Base-by-base conservation (phyloP, 2,888 invertebrate genomes). In the Byasa hedistus region DNA sequence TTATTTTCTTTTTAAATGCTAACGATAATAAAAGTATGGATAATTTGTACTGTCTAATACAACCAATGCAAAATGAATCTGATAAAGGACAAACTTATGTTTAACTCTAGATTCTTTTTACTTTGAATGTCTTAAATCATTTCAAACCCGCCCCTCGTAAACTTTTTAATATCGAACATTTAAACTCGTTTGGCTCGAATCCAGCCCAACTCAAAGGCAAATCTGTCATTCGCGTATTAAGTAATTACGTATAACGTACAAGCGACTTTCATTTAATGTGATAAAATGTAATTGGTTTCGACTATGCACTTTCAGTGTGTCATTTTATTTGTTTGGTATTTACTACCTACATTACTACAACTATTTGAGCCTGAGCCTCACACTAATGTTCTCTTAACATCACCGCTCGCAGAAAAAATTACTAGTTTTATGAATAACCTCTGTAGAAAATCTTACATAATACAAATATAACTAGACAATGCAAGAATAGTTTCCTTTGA, bases 131-230 rank as follows among this genome's bases (percentile, higher is more conserved):
- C n/a, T 48, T 48, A 48, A 48, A 48, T n/a, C n/a, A 48, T 48
- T 48, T 8, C 48, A 48, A 48, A 19, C 48, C 48, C n/a, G 12
- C 48, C n/a, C 48, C 48, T 48, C 48, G 19, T 48, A 48, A 48
- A 48, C 48, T 48, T 48, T 48, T 48, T n/a, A 48, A 48, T n/a
- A n/a, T 48, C 48, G 48, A 54, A 54, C 52, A n/a, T 22, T 54
- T 52, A 57, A 58, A 51, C 32, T 57, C 51, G 52, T 39, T 58
- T 64, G 64, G 58, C 52, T 23, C 57, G 24, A n/a, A 36, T 48
- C 64, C 64, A 57, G 52, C 21, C 36, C 57, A 17, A 64, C 58
- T 64, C 58, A 64, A 58, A 64, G 52, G 64, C 64, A 58, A 64
- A 64, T 58, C 51, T 57, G 57, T 48, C 52, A 44, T 58, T 52